Evolutionary conservation across 2,113 vertebrate species (phyloP), one percentile per base, ranked within the genome.

Genomic region (Etheostoma spectabile): DNA sequence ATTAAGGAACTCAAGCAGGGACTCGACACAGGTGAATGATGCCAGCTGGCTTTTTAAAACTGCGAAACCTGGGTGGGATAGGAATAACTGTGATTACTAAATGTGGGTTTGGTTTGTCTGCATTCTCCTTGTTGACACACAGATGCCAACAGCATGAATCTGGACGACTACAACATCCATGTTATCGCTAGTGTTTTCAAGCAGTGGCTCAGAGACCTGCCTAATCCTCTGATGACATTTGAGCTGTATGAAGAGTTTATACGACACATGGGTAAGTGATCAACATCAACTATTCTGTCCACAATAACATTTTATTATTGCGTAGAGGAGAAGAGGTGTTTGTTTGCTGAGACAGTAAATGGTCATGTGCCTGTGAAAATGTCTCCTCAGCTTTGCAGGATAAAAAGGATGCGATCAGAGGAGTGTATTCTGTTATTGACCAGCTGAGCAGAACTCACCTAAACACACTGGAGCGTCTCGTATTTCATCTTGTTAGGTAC

Each of bases 111-210:
- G 38, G 11, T 68, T 24, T 77, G 22, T 80, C 27, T 86, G 6
- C 13, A 14, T 45, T 57, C 60, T 73, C 49, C 18, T 38, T 30
- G 30, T 18, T 5, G 8, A 45, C 38, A 1, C 60, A 67, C 93
- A 99, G 99, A 99, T 92, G 95, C 97, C 1, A 95, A 97, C 35
- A 96, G 69, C 27, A 96, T 97, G 79, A 99, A 97, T 92, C 94
- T 99, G 65, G 99, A 99, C 0, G 97, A 99, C 92, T 99, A 99
- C 94, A 99, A 97, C 91, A 99, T 99, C 92, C 97, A 99, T 0
- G 99, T 99, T 64, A 99, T 99, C 1, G 99, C 95, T 35, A 99
- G 99, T 1, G 99, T 99, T 15, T 98, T 99, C 91, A 99, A 99
- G 89, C 99, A 99, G 85, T 99, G 99, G 99, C 95, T 99, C 72